Base-by-base conservation (phyloP, 2,113 vertebrate genomes). In the Rhombomys opimus region DNA sequence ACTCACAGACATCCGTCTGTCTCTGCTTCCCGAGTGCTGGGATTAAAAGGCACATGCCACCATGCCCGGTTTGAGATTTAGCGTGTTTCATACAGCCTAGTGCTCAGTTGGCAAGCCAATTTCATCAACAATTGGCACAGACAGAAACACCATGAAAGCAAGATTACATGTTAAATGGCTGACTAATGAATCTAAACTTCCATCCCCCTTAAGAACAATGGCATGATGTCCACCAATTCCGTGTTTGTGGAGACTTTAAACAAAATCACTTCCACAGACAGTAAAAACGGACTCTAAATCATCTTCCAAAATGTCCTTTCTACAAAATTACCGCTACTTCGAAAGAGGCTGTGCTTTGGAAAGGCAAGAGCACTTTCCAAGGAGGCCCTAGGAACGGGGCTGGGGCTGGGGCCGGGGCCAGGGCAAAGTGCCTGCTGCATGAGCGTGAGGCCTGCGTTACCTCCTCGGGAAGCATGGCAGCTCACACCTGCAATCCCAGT, bases 41-140 rank as follows among this genome's bases (percentile, higher is more conserved):
- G 4, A 46, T 46, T 85, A 85, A 63, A 63, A 41, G 25, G 38
- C 59, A 41, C 23, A 41, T 3, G 7, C 73, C 38, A 13, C 38
- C 22, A 13, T 46, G 57, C 13, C 57, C 22, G 1, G 54, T 41
- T 25, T 84, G n/a, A 84, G 57, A 41, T 61, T 38, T 84, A 61
- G 27, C 17, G 80, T 84, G n/a, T 27, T 61, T 68, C 88, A 27
- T 92, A 98, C 96, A 93, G 76, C 98, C 98, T 98, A 73, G 97
- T 96, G 87, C 97, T 98, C 95, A 98, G 77, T 18, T 92, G 95
- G 95, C 93, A 41, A 75, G 1, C 41, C 94, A 92, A 78, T 89
- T 92, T 94, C 88, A n/a, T 91, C n/a, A 85, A 76, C 59, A 76
- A 87, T 8, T 52, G 1, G 27, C 84, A 89, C 35, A 73, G 59